Base-by-base conservation (phyloP, 2,113 vertebrate genomes). In the Puma concolor region DNA sequence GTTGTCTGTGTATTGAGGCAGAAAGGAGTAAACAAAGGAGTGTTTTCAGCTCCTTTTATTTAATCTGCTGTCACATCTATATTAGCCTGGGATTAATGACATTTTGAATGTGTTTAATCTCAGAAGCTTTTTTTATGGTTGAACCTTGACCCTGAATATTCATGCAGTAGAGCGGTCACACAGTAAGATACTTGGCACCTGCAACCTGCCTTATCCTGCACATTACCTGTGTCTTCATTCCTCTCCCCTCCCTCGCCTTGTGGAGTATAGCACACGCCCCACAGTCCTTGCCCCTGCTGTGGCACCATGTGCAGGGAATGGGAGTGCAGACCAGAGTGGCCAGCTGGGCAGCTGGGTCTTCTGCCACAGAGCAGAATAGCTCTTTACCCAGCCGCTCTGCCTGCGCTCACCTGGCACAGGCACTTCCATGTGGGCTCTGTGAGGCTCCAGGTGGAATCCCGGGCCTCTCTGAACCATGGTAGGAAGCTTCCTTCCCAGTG, bases 21-120 rank as follows among this genome's bases (percentile, higher is more conserved):
- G 74, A 44, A 69, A 64, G 38, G 52, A 36, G 57, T 38, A 80
- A 95, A 94, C 41, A 57, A 86, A 94, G 16, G 77, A 80, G 15
- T 36, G 7, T 50, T 72, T 95, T 57, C 12, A 63, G 4, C 60
- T 36, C 16, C 29, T 27, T 96, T 77, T 38, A 25, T 91, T 76
- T 88, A 54, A 80, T 38, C 23, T 63, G n/a, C 38, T 6, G 10
- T 74, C 76, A 69, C 36, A 7, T 91, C 27, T 74, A 0, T 16
- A 27, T 79, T 91, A 52, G 54, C 48, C 76, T 13, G 48, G 48
- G 44, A 67, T 83, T 60, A 69, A 60, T 67, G 82, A n/a, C 76
- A 25, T 66, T 57, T 44, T 87, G 57, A 71, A 41, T n/a, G 33
- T 44, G 33, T 8, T 41, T 67, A 41, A 93, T 84, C 77, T 74